A percentile compares a stretch with the other conserved stretches of the same genome.
phyloP scores from a whole-genome alignment of 2,797 vertebrate genomes.

The Corythornis leucogaster region DNA sequence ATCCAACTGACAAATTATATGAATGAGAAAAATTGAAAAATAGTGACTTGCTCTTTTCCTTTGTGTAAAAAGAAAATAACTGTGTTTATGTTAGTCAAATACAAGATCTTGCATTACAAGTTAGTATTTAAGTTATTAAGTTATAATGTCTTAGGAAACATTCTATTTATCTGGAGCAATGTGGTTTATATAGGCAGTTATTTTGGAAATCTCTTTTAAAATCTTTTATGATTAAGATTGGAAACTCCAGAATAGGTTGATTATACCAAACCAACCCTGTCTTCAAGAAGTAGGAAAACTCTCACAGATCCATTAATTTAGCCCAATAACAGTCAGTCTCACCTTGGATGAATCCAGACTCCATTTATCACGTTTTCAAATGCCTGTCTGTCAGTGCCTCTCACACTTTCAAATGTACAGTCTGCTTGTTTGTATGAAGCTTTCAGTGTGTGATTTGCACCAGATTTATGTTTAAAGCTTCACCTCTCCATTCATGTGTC shows the following conservation, averaged over 20 bases:
- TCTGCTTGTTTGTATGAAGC: conserved; percentile 67
- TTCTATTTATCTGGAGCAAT: not conserved
- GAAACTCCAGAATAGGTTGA: not conserved
- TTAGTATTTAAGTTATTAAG: too few species aligned
- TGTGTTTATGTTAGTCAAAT: not conserved
- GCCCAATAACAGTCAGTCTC: conserved; percentile 20
- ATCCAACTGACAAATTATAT: not conserved
- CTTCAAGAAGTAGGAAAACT: not conserved
- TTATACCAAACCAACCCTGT: not conserved
- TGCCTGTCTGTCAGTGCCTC: conserved; percentile 67
- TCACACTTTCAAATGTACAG: conserved; percentile 72
- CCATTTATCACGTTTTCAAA: conserved; percentile 58
- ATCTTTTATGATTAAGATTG: not conserved
- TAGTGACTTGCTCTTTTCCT: not conserved
- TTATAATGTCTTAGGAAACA: not conserved
- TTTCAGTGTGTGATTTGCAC: conserved; percentile 64
- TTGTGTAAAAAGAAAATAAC: not conserved
- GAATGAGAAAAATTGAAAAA: not conserved
- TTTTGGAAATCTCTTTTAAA: not conserved
- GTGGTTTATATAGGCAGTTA: not conserved
- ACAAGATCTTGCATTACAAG: not conserved
- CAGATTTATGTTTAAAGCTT: conserved; percentile 67
- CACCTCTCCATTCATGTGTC: conserved; percentile 57
- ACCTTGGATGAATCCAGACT: conserved; percentile 56
- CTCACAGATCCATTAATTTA: not conserved